Base-by-base conservation (phyloP, 2,888 invertebrate species). In the Folsomia candida region DNA sequence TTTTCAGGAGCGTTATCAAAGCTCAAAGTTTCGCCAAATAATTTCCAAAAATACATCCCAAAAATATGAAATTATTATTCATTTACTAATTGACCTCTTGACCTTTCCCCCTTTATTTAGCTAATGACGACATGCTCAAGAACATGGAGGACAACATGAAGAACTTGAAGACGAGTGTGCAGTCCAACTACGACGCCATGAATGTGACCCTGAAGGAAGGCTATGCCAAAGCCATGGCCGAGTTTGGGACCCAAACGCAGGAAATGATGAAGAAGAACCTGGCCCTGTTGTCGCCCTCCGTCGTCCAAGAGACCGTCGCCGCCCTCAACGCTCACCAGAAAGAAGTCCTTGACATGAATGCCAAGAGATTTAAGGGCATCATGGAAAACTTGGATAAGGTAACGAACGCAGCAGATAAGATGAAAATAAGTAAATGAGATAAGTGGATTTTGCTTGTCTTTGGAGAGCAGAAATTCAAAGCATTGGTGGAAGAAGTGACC, bases 231-330 rank as follows among this genome's bases (percentile, higher is more conserved):
- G 59, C 57, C 24, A 14, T 51, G 2, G 58, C 47, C 9, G 58
- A 70, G 2, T 73, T 73, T 27, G 9, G 51, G 22, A 67, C 27
- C 9, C 65, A 71, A 26, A 71, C 68, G n/a, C 67, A 68, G 25
- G 70, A 73, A 0, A 14, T 66, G 2, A n/a, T 59, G 2, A 73
- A 73, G 37, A 73, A 73, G 59, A n/a, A n/a, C n/a, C 54, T 69
- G 24, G 66, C 68, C 54, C 18, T 9, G 2, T 63, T 73, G 29
- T 62, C 68, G 1, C 66, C 65, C 11, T 26, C 22, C 9, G 58
- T 57, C 1, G 68, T 68, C 37, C 65, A 70, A 37, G 69, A 71
- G 1, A 63, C 65, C 0, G 3, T 73, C 0, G 63, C 59, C 22
- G 11, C 57, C 11, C 37, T 73, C 20, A 25, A 22, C 4, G 70